These are phyloP conservation scores for Aplodontia rufa DNA, from an alignment of 2,113 vertebrate genomes.

Conservation along the genomic window DNA sequence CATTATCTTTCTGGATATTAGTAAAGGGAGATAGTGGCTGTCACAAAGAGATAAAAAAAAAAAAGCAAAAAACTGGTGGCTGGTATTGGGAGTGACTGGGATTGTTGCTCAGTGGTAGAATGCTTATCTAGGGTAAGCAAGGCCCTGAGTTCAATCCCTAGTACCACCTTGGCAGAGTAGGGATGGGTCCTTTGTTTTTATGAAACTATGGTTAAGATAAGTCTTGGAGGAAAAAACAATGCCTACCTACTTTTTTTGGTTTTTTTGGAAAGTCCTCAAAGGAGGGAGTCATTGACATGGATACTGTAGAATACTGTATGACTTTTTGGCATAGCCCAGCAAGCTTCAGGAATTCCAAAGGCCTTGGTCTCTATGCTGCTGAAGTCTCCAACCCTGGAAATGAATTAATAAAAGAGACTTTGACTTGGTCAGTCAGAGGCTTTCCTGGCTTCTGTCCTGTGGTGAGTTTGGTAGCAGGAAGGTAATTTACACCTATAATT, in stretches of 20 bases:
- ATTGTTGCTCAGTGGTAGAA: no score
- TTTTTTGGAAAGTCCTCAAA: neutral
- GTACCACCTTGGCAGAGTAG: no score
- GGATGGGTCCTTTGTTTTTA: neutral
- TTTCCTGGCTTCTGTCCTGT: constrained; percentile 22
- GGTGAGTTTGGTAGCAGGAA: constrained; percentile 31
- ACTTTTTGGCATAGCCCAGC: neutral
- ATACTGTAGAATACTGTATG: neutral
- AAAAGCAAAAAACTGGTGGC: no score
- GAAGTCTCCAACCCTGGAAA: neutral
- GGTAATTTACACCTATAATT: constrained; percentile 36
- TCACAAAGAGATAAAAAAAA: no score
- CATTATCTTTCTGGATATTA: neutral
- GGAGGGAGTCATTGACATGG: neutral
- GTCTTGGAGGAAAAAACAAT: neutral
- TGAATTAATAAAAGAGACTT: neutral
- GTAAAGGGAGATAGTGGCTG: neutral
- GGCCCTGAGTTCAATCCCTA: no score
- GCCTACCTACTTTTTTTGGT: neutral
- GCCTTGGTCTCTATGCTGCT: neutral
- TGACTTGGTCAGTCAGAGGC: neutral
- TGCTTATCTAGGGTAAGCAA: no score
- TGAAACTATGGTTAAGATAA: constrained; percentile 5
- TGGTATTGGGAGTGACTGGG: no score
- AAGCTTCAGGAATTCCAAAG: neutral